A percentile compares a stretch with the other conserved stretches of the same genome.
Evolutionary conservation across 2,888 invertebrate genomes (phyloP).

Genomic region (Campoplex capitator): DNA sequence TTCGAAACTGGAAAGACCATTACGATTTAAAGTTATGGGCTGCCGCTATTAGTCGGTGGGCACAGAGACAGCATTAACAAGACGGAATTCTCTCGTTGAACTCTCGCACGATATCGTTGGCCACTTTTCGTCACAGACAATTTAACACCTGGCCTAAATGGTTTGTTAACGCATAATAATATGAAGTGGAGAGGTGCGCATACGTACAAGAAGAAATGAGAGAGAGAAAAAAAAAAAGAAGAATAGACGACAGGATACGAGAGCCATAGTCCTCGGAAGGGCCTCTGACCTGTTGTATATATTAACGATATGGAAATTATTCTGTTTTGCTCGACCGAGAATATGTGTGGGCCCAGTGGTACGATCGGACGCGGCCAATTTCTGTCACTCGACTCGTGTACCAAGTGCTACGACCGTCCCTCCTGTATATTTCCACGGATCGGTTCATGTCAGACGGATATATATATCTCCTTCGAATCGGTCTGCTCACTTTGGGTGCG

Average conservation of each 20-base stretch:
- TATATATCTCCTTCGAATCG: constrained; percentile 68
- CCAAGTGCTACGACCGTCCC: constrained; percentile 37
- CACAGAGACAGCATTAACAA: constrained; percentile 3
- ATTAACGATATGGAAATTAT: constrained; percentile 82
- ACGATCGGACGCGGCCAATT: constrained; percentile 82
- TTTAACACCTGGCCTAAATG: constrained; percentile 84
- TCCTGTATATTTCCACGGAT: constrained; percentile 67
- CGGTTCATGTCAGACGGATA: constrained; percentile 71
- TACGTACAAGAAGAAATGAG: constrained; percentile 9
- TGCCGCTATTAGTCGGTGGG: constrained; percentile 1
- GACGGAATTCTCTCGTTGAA: constrained; percentile 51
- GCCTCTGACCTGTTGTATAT: constrained; percentile 71
- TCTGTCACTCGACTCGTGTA: constrained; percentile 77
- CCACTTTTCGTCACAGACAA: constrained; percentile 82
- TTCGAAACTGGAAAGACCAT: background rate
- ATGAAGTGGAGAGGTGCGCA: constrained; percentile 53
- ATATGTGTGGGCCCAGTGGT: constrained; percentile 66
- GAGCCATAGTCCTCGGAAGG: constrained; percentile 64
- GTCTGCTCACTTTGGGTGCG: constrained; percentile 68
- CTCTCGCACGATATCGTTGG: constrained; percentile 73
- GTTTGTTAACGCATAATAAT: constrained; percentile 83
- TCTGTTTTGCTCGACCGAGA: constrained; percentile 61
- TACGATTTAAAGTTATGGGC: constrained; percentile 23
- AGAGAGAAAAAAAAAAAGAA: background rate
- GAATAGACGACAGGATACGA: constrained; percentile 80